A percentile compares a stretch with the other conserved stretches of the same genome.
Evolutionary conservation across 2,113 vertebrate genomes (phyloP).

Genomic region (Chrysochloris asiatica): DNA sequence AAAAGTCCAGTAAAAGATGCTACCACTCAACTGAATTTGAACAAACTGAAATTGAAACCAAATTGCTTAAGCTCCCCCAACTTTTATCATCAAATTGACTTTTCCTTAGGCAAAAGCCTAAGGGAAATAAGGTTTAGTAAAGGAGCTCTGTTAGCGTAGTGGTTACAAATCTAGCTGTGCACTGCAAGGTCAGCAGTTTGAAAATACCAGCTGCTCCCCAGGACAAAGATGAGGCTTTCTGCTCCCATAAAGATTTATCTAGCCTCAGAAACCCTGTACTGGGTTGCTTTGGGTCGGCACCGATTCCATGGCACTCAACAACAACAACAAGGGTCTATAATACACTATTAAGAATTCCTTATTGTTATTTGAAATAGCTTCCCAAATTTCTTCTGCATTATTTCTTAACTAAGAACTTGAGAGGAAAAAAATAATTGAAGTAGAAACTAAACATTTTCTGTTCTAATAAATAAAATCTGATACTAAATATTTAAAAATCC

Average conservation of each 20-base stretch:
- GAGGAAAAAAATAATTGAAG: constrained; percentile 16
- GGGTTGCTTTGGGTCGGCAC: no score
- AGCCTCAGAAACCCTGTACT: no score
- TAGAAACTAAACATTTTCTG: constrained; percentile 3
- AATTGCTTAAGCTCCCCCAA: constrained; percentile 3
- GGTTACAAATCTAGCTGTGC: no score
- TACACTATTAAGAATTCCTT: neutral
- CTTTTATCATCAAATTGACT: neutral
- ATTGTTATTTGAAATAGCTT: constrained; percentile 29
- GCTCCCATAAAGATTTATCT: no score
- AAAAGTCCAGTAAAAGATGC: neutral
- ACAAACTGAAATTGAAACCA: constrained; percentile 58
- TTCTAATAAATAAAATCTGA: constrained; percentile 14
- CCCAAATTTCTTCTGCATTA: constrained; percentile 38
- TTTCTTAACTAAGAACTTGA: constrained; percentile 32
- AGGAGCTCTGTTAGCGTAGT: no score
- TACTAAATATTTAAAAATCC: neutral
- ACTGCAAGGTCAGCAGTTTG: no score
- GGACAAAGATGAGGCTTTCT: no score
- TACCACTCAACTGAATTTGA: constrained; percentile 44
- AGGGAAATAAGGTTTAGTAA: no score
- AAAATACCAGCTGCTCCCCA: no score
- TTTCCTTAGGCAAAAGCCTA: neutral
- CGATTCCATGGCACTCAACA: no score
- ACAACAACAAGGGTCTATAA: constrained; percentile 30